Base-by-base conservation (phyloP, 2,797 vertebrate genomes). In the Brachyrhaphis roseni region DNA sequence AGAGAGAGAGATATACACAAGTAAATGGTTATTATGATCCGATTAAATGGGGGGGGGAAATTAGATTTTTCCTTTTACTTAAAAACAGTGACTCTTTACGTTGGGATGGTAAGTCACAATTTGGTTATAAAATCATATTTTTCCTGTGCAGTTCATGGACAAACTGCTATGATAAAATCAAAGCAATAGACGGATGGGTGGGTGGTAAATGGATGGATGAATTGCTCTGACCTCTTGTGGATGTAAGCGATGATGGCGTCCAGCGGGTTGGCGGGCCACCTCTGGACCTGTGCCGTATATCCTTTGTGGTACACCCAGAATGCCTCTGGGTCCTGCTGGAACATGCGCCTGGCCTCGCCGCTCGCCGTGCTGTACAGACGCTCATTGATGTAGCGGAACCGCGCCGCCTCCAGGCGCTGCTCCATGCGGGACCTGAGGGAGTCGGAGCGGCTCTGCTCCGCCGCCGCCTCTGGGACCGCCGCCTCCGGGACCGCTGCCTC, bases 351-450 rank as follows among this genome's bases (percentile, higher is more conserved):
- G 0, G 98, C 97, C 39, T 97, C 96, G 0, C 59, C 92, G 86
- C 98, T 98, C 81, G 92, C 89, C 0, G 90, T 92, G 0, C 95
- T 97, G 94, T 99, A 98, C 8, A 99, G 86, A 78, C 96, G 93
- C 82, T 99, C 95, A 1, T 98, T 99, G 57, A 99, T 96, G 90
- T 96, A 97, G 45, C 98, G 97, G 94, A 99, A 99, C 15, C 96
- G 96, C 1, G 97, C 97, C 0, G 95, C 90, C n/a, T 97, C 96
- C 81, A 99, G 88, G 0, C 96, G 95, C 72, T 95, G 95, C 85
- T 96, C 93, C 97, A 98, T 98, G 31, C 96, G 96, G 0, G 89
- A 88, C n/a, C 97, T 94, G 72, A 97, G 89, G 1, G 89, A 90
- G 18, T 84, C 88, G 0, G 96, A 95, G 79, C 92, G 92, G 75